phyloP scores from a whole-genome alignment of 1,140 invertebrate genomes.

The Scaptomyza graminum region DNA sequence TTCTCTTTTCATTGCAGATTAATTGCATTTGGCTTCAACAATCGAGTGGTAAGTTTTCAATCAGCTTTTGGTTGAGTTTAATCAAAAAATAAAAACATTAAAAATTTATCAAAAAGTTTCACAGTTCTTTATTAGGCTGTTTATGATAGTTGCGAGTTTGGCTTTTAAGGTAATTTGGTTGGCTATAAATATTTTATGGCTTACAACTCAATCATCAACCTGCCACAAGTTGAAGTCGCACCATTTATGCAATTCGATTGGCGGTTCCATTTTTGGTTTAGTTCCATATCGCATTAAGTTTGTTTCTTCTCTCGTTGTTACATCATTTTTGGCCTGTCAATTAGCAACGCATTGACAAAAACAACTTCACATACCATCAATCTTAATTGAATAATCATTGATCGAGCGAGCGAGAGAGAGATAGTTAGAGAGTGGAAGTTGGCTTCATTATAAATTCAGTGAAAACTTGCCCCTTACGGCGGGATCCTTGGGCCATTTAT shows the following conservation, averaged over 20 bases:
- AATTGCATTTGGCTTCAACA: conserved; percentile 46
- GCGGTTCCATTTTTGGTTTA: conserved; percentile 30
- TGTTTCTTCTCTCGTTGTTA: conserved; percentile 4
- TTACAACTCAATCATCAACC: conserved; percentile 31
- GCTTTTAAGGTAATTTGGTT: not conserved
- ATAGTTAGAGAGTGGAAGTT: too few species aligned
- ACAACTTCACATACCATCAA: conserved; percentile 17
- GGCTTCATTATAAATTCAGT: too few species aligned
- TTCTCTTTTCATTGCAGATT: conserved; percentile 48
- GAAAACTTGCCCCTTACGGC: not conserved
- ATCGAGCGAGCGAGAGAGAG: not conserved
- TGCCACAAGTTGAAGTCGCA: conserved; percentile 35
- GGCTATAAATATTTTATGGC: conserved; percentile 2
- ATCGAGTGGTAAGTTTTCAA: conserved; percentile 48
- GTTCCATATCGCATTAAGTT: not conserved
- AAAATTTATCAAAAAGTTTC: conserved; percentile 16
- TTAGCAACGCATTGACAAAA: conserved; percentile 62
- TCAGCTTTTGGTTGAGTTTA: too few species aligned
- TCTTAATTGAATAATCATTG: conserved; percentile 77
- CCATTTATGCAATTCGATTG: conserved; percentile 36
- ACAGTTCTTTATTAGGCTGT: conserved; percentile 12
- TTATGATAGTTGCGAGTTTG: not conserved
- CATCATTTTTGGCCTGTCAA: conserved; percentile 51
- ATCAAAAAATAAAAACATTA: not conserved
- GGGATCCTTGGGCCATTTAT: conserved; percentile 18